Base-by-base conservation (phyloP, 2,888 invertebrate genomes). In the Limnephilus lunatus region DNA sequence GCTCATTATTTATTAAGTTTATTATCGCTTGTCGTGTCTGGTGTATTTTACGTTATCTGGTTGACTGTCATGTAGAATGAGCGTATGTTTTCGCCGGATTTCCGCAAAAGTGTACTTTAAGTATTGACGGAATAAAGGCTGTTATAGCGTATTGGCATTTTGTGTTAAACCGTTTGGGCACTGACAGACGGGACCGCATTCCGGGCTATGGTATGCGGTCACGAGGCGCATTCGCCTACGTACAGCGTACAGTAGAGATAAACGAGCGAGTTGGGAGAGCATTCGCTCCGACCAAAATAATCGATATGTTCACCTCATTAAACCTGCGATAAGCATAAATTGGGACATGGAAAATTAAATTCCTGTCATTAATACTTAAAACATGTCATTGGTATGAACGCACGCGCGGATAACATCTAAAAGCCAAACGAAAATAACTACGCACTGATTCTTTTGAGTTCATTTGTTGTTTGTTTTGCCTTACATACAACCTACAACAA, bases 191-290 rank as follows among this genome's bases (percentile, higher is more conserved):
- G 92, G 93, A 92, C 94, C 93, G 93, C 94, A 94, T 94, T 94
- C 94, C 94, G 92, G 53, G 88, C 94, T 87, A 93, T 92, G 91
- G 94, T 94, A 94, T 94, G 93, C 94, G 93, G 94, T 94, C 94
- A 92, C 93, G 91, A 91, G 93, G 92, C 93, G 93, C 92, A 93
- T 92, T 92, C 93, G 92, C 92, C 93, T 93, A 93, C 93, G 93
- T 93, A 86, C 90, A 53, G 48, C 86, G n/a, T 25, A 39, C 85
- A 83, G 68, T 68, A 85, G 85, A 88, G 91, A 88, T 85, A 89
- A 89, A 44, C 91, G 87, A 81, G 32, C 89, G 80, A 31, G 39
- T 82, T 85, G 81, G 91, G 85, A 85, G 89, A 90, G 88, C 68
- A 31, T 80, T 90, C 32, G 44, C 48, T 39, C 44, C 87, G 87